phyloP scores from a whole-genome alignment of 2,888 invertebrate genomes.

The Pseudococcus longispinus region DNA sequence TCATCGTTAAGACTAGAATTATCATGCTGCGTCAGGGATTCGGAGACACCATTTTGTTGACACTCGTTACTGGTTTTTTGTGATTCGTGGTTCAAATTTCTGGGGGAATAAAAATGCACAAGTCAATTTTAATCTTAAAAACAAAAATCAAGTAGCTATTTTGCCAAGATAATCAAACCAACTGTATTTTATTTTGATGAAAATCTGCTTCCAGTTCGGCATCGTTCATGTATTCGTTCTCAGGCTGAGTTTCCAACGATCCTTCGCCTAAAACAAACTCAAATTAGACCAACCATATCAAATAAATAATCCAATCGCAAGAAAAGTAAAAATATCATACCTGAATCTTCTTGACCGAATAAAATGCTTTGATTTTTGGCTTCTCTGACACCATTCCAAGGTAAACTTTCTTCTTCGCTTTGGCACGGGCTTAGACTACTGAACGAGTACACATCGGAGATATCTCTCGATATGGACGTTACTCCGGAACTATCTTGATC shows the following conservation, averaged over 20 bases:
- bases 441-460: slow-evolving; percentile 50
- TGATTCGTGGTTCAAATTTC: background rate
- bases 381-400: slow-evolving; percentile 62
- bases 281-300: background rate
- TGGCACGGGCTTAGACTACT: slow-evolving; percentile 59
- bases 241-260: slow-evolving; percentile 61
- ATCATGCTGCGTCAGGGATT: background rate
- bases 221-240: slow-evolving; percentile 64
- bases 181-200: slow-evolving; percentile 59
- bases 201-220: slow-evolving; percentile 16
- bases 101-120: background rate
- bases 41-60: background rate
- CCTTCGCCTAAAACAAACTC: slow-evolving; percentile 58
- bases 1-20: slow-evolving; percentile 33
- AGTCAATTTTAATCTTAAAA: background rate
- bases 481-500: slow-evolving; percentile 55
- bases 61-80: background rate
- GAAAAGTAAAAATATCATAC: slow-evolving; percentile 57
- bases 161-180: slow-evolving; percentile 59
- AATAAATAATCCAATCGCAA: background rate
- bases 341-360: slow-evolving; percentile 59
- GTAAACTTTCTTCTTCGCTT: slow-evolving; percentile 62
- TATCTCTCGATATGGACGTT: slow-evolving; percentile 53
- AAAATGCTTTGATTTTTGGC: slow-evolving; percentile 62
- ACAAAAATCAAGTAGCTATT: background rate